Conservation (phyloP, 1,140 invertebrate genomes). For the Physella acuta region DNA sequence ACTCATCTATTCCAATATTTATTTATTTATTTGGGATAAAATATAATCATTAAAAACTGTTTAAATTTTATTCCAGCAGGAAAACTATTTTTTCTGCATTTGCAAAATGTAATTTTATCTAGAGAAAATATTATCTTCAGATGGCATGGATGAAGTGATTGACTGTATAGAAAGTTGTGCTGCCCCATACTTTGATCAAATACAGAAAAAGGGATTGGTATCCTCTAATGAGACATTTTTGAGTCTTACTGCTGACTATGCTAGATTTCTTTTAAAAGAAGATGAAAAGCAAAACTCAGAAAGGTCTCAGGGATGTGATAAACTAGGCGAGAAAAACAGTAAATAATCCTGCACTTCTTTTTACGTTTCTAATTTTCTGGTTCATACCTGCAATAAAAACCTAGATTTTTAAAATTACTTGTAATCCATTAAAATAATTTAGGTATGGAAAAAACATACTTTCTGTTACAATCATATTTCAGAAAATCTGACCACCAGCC, state of each 20-base stretch:
- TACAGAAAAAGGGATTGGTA: neutral
- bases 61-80: neutral
- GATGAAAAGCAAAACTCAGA: neutral
- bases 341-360: neutral
- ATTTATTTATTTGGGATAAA: too few relatives aligned
- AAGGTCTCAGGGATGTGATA: too few relatives aligned
- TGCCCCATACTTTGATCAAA: neutral
- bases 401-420: too few relatives aligned
- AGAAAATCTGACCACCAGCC: neutral
- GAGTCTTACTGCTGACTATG: neutral
- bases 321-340: too few relatives aligned
- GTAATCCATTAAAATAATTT: too few relatives aligned
- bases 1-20: too few relatives aligned
- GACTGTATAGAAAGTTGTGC: conserved; percentile 3
- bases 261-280: conserved; percentile 5
- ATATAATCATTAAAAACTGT: neutral
- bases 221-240: neutral
- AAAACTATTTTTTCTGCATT: too few relatives aligned
- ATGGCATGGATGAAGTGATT: neutral
- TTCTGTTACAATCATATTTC: neutral
- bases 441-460: neutral
- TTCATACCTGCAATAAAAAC: neutral
- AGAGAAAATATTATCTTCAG: too few relatives aligned
- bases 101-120: too few relatives aligned
- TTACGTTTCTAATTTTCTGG: neutral